These are phyloP conservation scores for Steatocranus sp. DNA, from an alignment of 2,797 vertebrate species.

Conservation along the genomic window DNA sequence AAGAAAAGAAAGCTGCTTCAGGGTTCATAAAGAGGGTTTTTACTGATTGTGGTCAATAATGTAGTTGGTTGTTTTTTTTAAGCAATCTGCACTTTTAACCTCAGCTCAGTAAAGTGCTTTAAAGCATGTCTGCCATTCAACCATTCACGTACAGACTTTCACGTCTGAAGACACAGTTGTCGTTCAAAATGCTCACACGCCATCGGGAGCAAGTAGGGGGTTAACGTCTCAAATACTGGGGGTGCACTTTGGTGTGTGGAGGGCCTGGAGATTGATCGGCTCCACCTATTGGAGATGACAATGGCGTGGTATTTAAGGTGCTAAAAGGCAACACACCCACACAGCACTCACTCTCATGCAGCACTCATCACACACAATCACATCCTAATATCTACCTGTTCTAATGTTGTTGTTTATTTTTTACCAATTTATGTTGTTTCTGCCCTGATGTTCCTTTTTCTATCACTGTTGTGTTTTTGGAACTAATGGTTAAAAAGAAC, in stretches of 20 bases:
- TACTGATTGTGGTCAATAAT: not conserved
- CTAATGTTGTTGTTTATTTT: not conserved
- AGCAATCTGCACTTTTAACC: not conserved
- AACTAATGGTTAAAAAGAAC: not conserved
- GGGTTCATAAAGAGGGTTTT: not conserved
- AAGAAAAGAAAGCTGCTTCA: not conserved
- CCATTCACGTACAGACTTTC: not conserved
- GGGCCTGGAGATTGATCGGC: not conserved
- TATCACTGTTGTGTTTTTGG: not conserved
- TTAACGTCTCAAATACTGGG: not conserved
- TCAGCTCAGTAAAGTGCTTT: not conserved
- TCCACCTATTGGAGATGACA: not conserved
- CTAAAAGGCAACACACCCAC: not conserved
- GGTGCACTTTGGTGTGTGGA: not conserved
- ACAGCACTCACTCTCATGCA: not conserved
- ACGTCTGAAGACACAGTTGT: not conserved
- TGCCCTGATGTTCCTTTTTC: not conserved
- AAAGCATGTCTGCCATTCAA: not conserved
- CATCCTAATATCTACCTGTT: not conserved
- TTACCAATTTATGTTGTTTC: not conserved
- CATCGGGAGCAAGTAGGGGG: not conserved
- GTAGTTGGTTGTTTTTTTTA: not conserved
- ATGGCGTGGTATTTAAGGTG: not conserved
- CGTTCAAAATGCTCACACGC: accelerated
- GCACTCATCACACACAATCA: not conserved